phyloP scores from a whole-genome alignment of 2,797 vertebrate species.

The Diglossa cyanea region DNA sequence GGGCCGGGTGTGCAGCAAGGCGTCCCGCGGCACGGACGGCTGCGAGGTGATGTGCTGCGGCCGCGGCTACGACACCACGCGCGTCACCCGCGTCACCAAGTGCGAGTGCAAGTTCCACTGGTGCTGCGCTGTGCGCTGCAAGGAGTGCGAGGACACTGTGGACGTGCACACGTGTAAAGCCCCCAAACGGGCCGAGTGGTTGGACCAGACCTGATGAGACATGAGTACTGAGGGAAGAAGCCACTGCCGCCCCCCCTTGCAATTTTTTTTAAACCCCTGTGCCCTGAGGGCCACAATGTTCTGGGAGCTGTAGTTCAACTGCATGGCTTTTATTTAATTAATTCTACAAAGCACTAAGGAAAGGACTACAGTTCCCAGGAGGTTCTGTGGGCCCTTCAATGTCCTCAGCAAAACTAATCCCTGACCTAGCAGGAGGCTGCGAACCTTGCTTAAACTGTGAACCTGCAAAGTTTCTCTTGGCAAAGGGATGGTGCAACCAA shows the following conservation, averaged over 20 bases:
- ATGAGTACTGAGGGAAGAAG: slow-evolving; percentile 40
- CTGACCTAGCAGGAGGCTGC: slow-evolving; percentile 31
- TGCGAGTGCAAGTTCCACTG: slow-evolving; percentile 99
- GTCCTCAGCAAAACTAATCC: slow-evolving; percentile 53
- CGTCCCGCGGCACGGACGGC: slow-evolving; percentile 88
- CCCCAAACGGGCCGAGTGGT: slow-evolving; percentile 90
- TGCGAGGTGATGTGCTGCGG: slow-evolving; percentile 99
- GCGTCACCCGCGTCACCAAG: slow-evolving; percentile 89
- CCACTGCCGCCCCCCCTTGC: background rate
- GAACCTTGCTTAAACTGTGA: slow-evolving; percentile 49
- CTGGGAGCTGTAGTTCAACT: slow-evolving; percentile 83
- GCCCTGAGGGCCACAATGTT: slow-evolving; percentile 71
- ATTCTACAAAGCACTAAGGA: slow-evolving; percentile 70
- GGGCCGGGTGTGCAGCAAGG: slow-evolving; percentile 91
- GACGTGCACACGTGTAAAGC: slow-evolving; percentile 97
- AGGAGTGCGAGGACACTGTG: slow-evolving; percentile 90
- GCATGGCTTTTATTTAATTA: slow-evolving; percentile 77
- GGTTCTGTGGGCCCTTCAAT: slow-evolving; percentile 56
- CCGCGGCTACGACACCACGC: slow-evolving; percentile 94
- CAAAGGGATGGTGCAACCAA: background rate
- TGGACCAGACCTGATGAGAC: slow-evolving; percentile 85
- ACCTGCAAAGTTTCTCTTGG: background rate
- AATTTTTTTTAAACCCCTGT: background rate
- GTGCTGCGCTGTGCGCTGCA: slow-evolving; percentile 96
- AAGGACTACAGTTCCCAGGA: slow-evolving; percentile 64